These are phyloP conservation scores for Scaptodrosophila lebanonensis DNA, from an alignment of 1,140 invertebrate species.

Conservation along the genomic window DNA sequence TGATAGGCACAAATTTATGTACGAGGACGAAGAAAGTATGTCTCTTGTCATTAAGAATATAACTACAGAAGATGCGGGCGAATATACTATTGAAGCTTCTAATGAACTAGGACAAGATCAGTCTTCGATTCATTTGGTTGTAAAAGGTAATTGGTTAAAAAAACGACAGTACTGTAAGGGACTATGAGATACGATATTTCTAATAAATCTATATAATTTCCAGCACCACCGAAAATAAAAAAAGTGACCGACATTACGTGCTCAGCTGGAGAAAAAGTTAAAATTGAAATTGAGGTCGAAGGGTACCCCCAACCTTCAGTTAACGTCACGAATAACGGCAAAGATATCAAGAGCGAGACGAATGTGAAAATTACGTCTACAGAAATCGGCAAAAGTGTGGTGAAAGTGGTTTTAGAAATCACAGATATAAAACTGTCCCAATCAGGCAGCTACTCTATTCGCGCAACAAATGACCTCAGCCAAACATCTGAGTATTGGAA, in stretches of 20 bases:
- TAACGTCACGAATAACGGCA: conserved; percentile 91
- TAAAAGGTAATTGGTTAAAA: conserved; percentile 80
- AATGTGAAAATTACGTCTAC: conserved; percentile 84
- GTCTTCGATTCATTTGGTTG: conserved; percentile 85
- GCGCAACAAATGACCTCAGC: conserved; percentile 92
- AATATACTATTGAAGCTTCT: conserved; percentile 88
- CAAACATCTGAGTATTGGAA: conserved; percentile 92
- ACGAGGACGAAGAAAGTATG: conserved; percentile 94
- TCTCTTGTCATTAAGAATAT: conserved; percentile 94
- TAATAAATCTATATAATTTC: conserved; percentile 67
- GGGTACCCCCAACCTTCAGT: conserved; percentile 89
- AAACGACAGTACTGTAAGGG: no score
- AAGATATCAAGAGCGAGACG: conserved; percentile 83
- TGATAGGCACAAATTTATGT: conserved; percentile 89
- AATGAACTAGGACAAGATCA: conserved; percentile 93
- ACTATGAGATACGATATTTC: no score
- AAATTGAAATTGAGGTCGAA: conserved; percentile 88
- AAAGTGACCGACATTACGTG: conserved; percentile 86
- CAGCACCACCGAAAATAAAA: conserved; percentile 86
- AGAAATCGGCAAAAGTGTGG: conserved; percentile 78
- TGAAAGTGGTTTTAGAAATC: conserved; percentile 86
- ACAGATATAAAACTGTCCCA: conserved; percentile 90
- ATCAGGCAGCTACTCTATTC: conserved; percentile 94
- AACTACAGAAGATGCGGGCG: conserved; percentile 87
- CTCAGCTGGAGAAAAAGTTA: conserved; percentile 83